Conservation (phyloP, 2,888 invertebrate genomes). For the Lordiphosa fenestrarum region DNA sequence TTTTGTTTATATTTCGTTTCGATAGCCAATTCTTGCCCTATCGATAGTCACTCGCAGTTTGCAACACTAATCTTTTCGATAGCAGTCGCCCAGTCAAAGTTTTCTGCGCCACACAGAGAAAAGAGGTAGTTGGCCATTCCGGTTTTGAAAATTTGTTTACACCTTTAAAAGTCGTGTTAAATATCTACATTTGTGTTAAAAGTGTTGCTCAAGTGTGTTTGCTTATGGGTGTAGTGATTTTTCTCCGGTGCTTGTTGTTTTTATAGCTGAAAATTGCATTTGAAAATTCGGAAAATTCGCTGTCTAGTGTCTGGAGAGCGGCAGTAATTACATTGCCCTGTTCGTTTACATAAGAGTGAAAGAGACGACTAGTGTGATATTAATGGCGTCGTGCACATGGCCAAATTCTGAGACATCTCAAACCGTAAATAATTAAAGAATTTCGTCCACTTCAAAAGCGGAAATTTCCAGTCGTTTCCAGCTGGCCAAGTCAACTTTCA, state of each 20-base stretch:
- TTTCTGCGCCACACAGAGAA: no score
- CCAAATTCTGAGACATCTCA: slow-evolving; percentile 39
- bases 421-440: slow-evolving; percentile 23
- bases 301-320: slow-evolving; percentile 65
- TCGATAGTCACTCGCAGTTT: slow-evolving; percentile 5
- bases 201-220: slow-evolving; percentile 26
- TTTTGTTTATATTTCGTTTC: background rate
- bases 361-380: slow-evolving; percentile 55
- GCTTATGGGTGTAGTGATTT: slow-evolving; percentile 36
- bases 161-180: slow-evolving; percentile 32
- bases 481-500: background rate
- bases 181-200: slow-evolving; percentile 29
- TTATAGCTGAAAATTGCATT: slow-evolving; percentile 28
- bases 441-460: background rate
- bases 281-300: slow-evolving; percentile 58
- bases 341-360: slow-evolving; percentile 59
- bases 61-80: slow-evolving; percentile 66
- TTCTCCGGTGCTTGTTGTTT: slow-evolving; percentile 6
- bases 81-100: slow-evolving; percentile 73
- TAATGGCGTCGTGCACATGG: slow-evolving; percentile 76
- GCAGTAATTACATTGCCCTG: slow-evolving; percentile 45
- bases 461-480: background rate
- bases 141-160: slow-evolving; percentile 61
- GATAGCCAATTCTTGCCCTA: no score
- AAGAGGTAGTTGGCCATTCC: slow-evolving; percentile 21